Conservation (phyloP, 2,888 invertebrate genomes). For the Noctua janthe region DNA sequence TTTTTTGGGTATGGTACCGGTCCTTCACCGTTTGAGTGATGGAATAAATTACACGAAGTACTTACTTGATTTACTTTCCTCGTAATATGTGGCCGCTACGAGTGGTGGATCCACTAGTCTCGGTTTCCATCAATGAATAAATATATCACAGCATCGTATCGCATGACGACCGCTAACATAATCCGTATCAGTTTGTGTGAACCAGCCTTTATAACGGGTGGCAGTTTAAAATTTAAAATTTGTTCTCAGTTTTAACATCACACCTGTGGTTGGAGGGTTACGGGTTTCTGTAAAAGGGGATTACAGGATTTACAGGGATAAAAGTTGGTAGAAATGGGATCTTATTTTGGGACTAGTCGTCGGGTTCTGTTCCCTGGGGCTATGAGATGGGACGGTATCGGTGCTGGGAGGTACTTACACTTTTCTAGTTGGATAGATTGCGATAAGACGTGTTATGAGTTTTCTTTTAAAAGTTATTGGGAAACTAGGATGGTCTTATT, state of each 20-base stretch:
- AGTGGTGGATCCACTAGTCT: background rate
- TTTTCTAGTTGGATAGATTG: slow-evolving; percentile 25
- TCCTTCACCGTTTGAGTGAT: background rate
- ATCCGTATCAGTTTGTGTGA: background rate
- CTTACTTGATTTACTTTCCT: background rate
- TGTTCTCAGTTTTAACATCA: slow-evolving; percentile 37
- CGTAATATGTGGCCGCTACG: no score
- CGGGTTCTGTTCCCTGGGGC: slow-evolving; percentile 31
- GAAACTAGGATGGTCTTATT: slow-evolving; percentile 6
- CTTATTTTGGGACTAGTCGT: slow-evolving; percentile 31
- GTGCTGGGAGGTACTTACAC: background rate
- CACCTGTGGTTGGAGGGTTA: slow-evolving; percentile 50
- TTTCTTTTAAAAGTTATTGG: slow-evolving; percentile 49
- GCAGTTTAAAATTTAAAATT: slow-evolving; percentile 45
- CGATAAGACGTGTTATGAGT: slow-evolving; percentile 37
- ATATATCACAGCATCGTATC: background rate
- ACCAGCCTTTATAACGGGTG: slow-evolving; percentile 5
- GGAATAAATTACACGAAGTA: background rate
- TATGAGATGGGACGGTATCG: slow-evolving; percentile 8
- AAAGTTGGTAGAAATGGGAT: slow-evolving; percentile 45
- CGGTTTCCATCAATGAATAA: background rate
- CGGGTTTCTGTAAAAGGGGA: slow-evolving; percentile 31
- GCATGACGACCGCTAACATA: background rate
- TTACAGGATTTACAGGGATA: slow-evolving; percentile 15
- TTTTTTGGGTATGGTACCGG: background rate